Conservation (phyloP, 2,113 vertebrate species). For the Leptosomus discolor region DNA sequence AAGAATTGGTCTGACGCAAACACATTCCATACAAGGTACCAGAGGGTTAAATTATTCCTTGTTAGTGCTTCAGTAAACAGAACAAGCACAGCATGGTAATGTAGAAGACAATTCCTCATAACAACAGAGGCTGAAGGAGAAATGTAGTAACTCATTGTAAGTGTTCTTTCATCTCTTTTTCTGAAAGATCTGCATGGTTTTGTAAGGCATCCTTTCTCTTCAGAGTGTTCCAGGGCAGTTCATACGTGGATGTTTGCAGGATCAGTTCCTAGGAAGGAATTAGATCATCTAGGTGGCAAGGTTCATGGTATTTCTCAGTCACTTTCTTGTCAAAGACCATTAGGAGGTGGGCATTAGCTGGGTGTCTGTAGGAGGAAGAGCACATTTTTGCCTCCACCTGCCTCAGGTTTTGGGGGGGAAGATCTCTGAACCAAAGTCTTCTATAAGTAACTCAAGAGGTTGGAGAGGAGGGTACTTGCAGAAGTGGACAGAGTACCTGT, state of each 20-base stretch:
- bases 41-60: background rate
- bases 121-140: background rate
- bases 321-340: background rate
- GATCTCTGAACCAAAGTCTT: background rate
- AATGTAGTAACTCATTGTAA: background rate
- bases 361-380: background rate
- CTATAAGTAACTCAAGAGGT: background rate
- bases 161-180: background rate
- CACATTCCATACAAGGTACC: accelerated
- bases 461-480: background rate
- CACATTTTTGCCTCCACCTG: background rate
- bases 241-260: background rate
- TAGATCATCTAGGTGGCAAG: background rate
- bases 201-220: background rate
- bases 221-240: background rate
- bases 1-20: background rate
- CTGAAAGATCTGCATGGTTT: background rate
- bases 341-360: background rate
- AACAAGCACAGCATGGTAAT: background rate
- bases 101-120: too few relatives aligned
- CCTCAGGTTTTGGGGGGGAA: too few relatives aligned
- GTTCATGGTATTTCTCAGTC: background rate
- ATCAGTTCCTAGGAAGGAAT: background rate
- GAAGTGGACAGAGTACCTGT: too few relatives aligned
- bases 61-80: background rate